Evolutionary conservation across 2,888 invertebrate species (phyloP), one percentile per base, ranked within the genome.

Genomic region (Melanophora roralis): DNA sequence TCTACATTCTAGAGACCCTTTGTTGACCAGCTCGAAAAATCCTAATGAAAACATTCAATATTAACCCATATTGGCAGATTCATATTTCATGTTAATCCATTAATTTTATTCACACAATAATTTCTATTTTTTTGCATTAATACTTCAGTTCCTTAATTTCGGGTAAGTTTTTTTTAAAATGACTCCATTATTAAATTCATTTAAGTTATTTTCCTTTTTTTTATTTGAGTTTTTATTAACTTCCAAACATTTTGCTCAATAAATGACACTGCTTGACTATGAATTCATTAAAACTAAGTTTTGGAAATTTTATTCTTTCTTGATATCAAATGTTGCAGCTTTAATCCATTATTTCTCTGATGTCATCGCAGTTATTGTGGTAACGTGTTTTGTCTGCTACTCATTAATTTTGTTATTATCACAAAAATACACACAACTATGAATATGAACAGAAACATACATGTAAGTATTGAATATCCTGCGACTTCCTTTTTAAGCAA

Each of bases 341-440:
- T 2, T 27, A 5, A 21, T 38, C 12, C n/a, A n/a, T 2, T 21
- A 12, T 8, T 19, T 2, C 2, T 47, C 16, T 27, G 12, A 14
- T 60, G 34, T 14, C 60, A 21, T 16, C 38, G 45, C 38, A 67
- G 53, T 62, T 53, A 51, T 16, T 14, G 36, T 77, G 23, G 59
- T 21, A 51, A 34, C 12, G 38, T 1, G 12, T 23, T 43, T 62
- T 47, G 67, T 36, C 62, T 68, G 51, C 45, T 68, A 62, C 64
- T 68, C 68, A 73, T 73, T 68, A 67, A 60, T 64, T 79, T 64
- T 27, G 40, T 43, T 57, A 57, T 72, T 57, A 47, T 68, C 38
- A 45, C 38, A 45, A 49, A 64, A 60, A 43, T 40, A 36, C 11
- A 62, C 49, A 19, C 14, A 72, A 38, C 12, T 43, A 40, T 53